Conservation (phyloP, 1,140 invertebrate species). For the Achroia grisella region DNA sequence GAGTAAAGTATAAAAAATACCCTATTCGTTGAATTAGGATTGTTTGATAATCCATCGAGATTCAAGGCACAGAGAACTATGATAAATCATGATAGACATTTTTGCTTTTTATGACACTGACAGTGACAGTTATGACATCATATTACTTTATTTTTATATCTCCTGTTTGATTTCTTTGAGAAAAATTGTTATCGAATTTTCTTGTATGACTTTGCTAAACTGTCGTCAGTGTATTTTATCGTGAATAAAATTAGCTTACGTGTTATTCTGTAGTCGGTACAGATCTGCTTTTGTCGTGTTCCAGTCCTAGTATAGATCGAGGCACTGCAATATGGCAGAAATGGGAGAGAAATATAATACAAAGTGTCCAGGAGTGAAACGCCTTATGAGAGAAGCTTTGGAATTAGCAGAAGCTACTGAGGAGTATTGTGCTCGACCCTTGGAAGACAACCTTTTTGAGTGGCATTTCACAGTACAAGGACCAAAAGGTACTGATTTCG, state of each 20-base stretch:
- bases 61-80: too few relatives aligned
- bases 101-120: too few relatives aligned
- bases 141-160: neutral
- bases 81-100: too few relatives aligned
- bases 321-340: slow-evolving; percentile 28
- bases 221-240: slow-evolving; percentile 1
- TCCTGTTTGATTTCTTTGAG: neutral
- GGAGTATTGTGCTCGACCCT: slow-evolving; percentile 91
- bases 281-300: neutral
- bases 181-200: slow-evolving; percentile 27
- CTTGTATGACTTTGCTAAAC: too few relatives aligned
- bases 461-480: slow-evolving; percentile 98
- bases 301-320: neutral
- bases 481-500: slow-evolving; percentile 90
- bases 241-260: slow-evolving; percentile 22
- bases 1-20: too few relatives aligned
- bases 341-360: slow-evolving; percentile 65
- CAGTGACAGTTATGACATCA: neutral
- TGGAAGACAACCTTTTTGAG: slow-evolving; percentile 97
- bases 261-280: slow-evolving; percentile 16
- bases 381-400: slow-evolving; percentile 93
- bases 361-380: slow-evolving; percentile 86
- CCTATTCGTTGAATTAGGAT: too few relatives aligned
- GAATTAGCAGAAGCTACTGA: slow-evolving; percentile 91
- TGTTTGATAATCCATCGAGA: too few relatives aligned